These are phyloP conservation scores for Ephestia elutella DNA, from an alignment of 1,140 invertebrate genomes.

Conservation along the genomic window DNA sequence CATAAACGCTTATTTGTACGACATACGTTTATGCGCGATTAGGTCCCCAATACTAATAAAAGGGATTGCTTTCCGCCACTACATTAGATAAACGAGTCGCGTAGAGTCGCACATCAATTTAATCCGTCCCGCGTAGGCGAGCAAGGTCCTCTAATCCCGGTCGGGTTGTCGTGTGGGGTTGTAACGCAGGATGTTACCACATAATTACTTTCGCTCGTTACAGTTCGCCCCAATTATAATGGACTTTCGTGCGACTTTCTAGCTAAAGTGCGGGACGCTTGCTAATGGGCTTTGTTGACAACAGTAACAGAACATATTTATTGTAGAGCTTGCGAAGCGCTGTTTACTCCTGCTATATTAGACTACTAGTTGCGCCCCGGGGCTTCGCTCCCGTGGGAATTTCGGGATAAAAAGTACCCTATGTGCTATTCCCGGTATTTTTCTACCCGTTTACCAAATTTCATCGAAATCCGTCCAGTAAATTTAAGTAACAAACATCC, in stretches of 20 bases:
- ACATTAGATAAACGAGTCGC: constrained; percentile 58
- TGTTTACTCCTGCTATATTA: too few relatives aligned
- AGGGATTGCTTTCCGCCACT: constrained; percentile 59
- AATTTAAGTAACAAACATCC: too few relatives aligned
- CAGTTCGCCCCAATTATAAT: constrained; percentile 39
- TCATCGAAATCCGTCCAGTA: too few relatives aligned
- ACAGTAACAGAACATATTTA: background rate
- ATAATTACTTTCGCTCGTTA: constrained; percentile 66
- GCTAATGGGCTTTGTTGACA: constrained; percentile 14
- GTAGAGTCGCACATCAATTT: constrained; percentile 63
- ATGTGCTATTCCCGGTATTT: too few relatives aligned
- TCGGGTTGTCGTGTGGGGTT: constrained; percentile 45
- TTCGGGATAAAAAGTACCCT: too few relatives aligned
- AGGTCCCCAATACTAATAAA: constrained; percentile 57
- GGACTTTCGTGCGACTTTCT: constrained; percentile 24
- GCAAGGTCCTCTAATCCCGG: constrained; percentile 59
- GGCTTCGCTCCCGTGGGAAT: too few relatives aligned
- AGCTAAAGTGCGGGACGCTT: constrained; percentile 11
- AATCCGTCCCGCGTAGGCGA: constrained; percentile 52
- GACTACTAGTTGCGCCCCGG: too few relatives aligned
- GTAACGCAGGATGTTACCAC: constrained; percentile 53
- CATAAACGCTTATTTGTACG: constrained; percentile 11
- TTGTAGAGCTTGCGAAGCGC: too few relatives aligned
- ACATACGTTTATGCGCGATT: constrained; percentile 54
- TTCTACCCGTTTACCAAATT: too few relatives aligned